Conservation (phyloP, 2,888 invertebrate species). For the Lasioglossum morio region DNA sequence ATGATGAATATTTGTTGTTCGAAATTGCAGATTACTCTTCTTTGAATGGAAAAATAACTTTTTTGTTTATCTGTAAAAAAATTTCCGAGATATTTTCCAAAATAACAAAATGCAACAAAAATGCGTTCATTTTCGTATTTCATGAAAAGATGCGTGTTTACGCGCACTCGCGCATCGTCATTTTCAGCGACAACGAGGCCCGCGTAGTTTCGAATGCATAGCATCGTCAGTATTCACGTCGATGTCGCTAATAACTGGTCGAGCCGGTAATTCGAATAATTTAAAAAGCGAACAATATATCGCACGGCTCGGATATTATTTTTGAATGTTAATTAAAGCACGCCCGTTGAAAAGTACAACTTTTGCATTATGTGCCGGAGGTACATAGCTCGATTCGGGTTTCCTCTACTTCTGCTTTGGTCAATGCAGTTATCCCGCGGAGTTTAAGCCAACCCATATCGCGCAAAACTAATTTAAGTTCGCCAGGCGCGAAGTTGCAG, state of each 20-base stretch:
- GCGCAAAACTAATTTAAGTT: slow-evolving; percentile 65
- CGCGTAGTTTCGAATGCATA: slow-evolving; percentile 23
- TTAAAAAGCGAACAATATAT: slow-evolving; percentile 1
- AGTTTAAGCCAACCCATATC: slow-evolving; percentile 46
- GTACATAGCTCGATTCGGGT: not conserved
- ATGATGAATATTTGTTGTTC: no score
- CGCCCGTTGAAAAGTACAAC: not conserved
- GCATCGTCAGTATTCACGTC: slow-evolving; percentile 22
- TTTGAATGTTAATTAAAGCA: slow-evolving; percentile 1
- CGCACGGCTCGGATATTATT: not conserved
- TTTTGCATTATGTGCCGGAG: slow-evolving; percentile 12
- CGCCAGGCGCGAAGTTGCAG: slow-evolving; percentile 33
- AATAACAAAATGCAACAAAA: not conserved
- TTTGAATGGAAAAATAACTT: not conserved
- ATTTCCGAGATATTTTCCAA: not conserved
- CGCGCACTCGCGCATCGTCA: not conserved
- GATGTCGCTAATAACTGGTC: slow-evolving; percentile 7
- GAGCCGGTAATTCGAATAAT: slow-evolving; percentile 24
- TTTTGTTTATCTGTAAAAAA: not conserved
- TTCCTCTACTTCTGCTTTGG: slow-evolving; percentile 22
- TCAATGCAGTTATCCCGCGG: slow-evolving; percentile 14
- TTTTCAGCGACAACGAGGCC: no score
- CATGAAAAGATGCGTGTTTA: not conserved
- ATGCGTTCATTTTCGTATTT: not conserved
- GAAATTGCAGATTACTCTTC: no score